Base-by-base conservation (phyloP, 2,888 invertebrate genomes). In the Apamea epomidion region DNA sequence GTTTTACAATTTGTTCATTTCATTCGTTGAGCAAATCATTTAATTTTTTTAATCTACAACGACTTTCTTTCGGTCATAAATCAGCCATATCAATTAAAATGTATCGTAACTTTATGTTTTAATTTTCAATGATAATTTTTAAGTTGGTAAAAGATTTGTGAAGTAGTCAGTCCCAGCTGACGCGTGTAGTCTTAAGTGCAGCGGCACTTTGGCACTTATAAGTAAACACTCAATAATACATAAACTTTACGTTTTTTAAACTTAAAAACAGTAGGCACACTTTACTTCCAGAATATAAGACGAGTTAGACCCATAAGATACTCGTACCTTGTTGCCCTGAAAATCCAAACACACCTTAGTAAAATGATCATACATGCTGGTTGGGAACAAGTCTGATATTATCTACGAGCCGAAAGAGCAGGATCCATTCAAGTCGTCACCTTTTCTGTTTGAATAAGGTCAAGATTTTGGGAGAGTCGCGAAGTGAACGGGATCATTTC, bases 381-480 rank as follows among this genome's bases (percentile, higher is more conserved):
- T 94, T 79, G 92, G 96, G 54, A 95, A 96, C 74, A 82, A 88
- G 2, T 90, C 93, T 0, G 90, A 91, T 8, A 80, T 95, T 0
- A 82, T 93, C 4, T 90, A 88, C 60, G 80, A 90, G 0, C 67
- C 81, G 0, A 73, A 76, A 0, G 74, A 89, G 0, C 91, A 92
- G 74, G 74, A 93, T 58, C 58, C 89, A 0, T 79, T 75, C 8
- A 82, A 87, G n/a, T 85, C 73, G 7, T 95, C 96, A 0, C 96
- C 96, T 2, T 96, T 96, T 85, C 89, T 90, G 32, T 93, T 92
- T 58, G 90, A 93, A 58, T 92, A 94, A 87, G 95, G 95, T 8
- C 86, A 89, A 18, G 87, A 82, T 45, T 25, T 3, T 0, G 96
- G 95, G 1, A 80, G 91, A 48, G 67, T 94, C 21, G 91, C 93